phyloP scores from a whole-genome alignment of 1,140 invertebrate genomes.

The Himalopsyche phryganea region DNA sequence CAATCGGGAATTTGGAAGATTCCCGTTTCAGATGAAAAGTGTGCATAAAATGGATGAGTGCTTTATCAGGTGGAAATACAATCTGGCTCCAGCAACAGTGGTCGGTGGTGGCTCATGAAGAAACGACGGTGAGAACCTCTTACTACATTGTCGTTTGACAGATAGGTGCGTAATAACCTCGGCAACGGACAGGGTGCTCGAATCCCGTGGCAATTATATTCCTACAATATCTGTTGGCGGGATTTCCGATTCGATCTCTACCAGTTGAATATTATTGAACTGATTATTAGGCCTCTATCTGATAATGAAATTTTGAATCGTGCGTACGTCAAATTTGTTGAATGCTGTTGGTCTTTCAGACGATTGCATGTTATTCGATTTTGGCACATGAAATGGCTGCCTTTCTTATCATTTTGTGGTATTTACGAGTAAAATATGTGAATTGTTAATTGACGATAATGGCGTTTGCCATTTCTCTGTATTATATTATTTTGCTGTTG shows the following conservation, averaged over 20 bases:
- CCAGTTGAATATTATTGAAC: slow-evolving; percentile 19
- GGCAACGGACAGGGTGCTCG: not conserved
- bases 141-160: slow-evolving; percentile 18
- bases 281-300: no score
- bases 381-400: not conserved
- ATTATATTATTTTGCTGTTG: slow-evolving; percentile 23
- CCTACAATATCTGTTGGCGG: no score
- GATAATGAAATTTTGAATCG: no score
- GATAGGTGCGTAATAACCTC: slow-evolving; percentile 9
- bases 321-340: no score
- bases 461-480: slow-evolving; percentile 25
- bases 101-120: slow-evolving; percentile 31
- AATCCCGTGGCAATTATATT: no score
- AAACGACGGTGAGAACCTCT: slow-evolving; percentile 30
- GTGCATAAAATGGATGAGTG: slow-evolving; percentile 25
- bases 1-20: slow-evolving; percentile 15
- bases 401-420: slow-evolving; percentile 1
- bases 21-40: slow-evolving; percentile 22
- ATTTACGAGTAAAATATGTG: slow-evolving; percentile 3
- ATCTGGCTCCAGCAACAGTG: slow-evolving; percentile 21
- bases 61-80: slow-evolving; percentile 13
- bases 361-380: no score
- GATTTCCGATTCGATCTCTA: not conserved
- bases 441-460: slow-evolving; percentile 26
- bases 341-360: no score